Base-by-base conservation (phyloP, 1,140 invertebrate genomes). In the Zaprionus capensis region DNA sequence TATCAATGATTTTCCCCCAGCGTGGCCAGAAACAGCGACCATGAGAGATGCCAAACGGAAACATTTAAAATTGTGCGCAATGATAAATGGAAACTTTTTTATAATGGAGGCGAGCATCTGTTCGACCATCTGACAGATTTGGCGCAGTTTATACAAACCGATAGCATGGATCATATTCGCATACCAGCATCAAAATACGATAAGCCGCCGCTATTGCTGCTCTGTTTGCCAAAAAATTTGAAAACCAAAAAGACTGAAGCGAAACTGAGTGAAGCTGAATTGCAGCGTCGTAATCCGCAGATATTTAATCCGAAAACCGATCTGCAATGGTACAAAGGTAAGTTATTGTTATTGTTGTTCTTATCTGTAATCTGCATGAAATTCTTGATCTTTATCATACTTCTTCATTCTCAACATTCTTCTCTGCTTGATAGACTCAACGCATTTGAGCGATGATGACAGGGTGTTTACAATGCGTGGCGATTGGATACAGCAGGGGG, bases 181-280 rank as follows among this genome's bases (percentile, higher is more conserved):
- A 94, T 98, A 85, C 96, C 96, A 46, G 95, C 97, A 15, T 97
- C 97, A 2, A 96, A 97, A 94, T 97, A 97, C 94, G 97, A 97
- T 92, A 95, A 95, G 91, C 96, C 96, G 4, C 95, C 95, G 38
- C 86, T 91, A 11, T 67, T 97, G 70, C 91, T 97, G 38, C 93
- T 98, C 15, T 97, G 96, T 82, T 93, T 92, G 79, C 91, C 92
- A 66, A 91, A 91, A 83, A 91, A 92, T 78, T 62, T 92, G n/a
- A 91, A 78, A 78, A 76, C 79, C 67, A 92, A 91, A 88, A 92
- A 92, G 90, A 87, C 91, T 90, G 83, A 91, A 55, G 78, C 71
- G 41, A 82, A 84, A 72, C 65, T 91, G 26, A 92, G 77, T 63
- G 86, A 91, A 49, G 68, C 66, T 44, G 91, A 91, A 62, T 70